These are phyloP conservation scores for Triplophysa rosa DNA, from an alignment of 2,113 vertebrate genomes.

Conservation along the genomic window DNA sequence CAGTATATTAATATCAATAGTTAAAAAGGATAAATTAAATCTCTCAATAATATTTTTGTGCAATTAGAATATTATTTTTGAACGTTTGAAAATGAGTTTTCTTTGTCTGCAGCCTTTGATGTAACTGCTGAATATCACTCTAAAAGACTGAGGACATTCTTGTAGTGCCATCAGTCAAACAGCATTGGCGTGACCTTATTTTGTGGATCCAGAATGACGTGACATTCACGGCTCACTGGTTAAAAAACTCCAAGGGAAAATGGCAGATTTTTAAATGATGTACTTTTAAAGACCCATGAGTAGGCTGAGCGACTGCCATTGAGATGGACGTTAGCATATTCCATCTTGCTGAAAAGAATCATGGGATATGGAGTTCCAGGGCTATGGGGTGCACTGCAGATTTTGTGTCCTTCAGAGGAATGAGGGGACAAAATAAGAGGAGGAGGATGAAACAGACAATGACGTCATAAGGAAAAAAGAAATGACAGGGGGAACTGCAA, in stretches of 20 bases:
- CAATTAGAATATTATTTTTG: not conserved
- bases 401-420: slow-evolving; percentile 8
- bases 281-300: too few relatives aligned
- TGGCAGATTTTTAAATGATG: too few relatives aligned
- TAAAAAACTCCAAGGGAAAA: too few relatives aligned
- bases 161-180: too few relatives aligned
- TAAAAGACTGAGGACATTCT: too few relatives aligned
- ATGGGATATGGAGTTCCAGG: slow-evolving; percentile 24
- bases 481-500: not conserved
- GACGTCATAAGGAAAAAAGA: not conserved
- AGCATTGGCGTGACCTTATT: too few relatives aligned
- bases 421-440: slow-evolving; percentile 13
- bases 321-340: not conserved
- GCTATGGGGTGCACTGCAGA: slow-evolving; percentile 4
- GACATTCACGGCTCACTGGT: too few relatives aligned
- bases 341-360: slow-evolving; percentile 9
- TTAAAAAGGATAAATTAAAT: not conserved
- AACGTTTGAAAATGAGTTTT: too few relatives aligned
- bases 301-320: not conserved
- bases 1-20: not conserved
- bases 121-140: too few relatives aligned
- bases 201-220: too few relatives aligned
- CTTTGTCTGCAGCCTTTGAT: too few relatives aligned
- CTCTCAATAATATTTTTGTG: not conserved
- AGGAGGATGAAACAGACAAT: not conserved